These are phyloP conservation scores for Adelognathus sp. DNA, from an alignment of 2,888 invertebrate genomes.

Conservation along the genomic window DNA sequence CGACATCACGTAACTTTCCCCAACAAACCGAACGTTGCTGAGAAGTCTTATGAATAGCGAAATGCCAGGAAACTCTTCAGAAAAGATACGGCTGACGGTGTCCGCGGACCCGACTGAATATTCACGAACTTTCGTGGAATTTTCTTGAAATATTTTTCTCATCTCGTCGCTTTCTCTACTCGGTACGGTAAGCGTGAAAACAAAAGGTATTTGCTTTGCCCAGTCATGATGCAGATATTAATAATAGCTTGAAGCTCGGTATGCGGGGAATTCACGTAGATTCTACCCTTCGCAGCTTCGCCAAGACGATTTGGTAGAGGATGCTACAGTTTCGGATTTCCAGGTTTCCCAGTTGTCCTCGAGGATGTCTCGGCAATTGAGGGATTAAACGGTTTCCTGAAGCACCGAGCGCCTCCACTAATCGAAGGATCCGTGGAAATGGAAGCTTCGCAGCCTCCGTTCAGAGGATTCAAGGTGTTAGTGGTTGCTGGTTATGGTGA, in stretches of 20 bases:
- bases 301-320: not conserved
- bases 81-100: slow-evolving; percentile 2
- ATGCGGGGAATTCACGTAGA: not conserved
- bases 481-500: not conserved
- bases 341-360: slow-evolving; percentile 6
- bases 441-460: slow-evolving; percentile 10
- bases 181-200: not conserved
- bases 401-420: not conserved
- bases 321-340: not conserved
- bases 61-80: not conserved
- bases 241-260: not conserved
- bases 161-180: not conserved
- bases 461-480: not conserved
- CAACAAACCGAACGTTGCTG: not conserved
- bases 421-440: slow-evolving; percentile 7
- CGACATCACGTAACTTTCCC: not conserved
- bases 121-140: slow-evolving; percentile 5
- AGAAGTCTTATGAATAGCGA: not conserved
- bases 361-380: slow-evolving; percentile 9
- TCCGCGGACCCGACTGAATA: slow-evolving; percentile 15
- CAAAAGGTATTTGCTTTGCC: slow-evolving; percentile 8
- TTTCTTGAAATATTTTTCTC: slow-evolving; percentile 2
- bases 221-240: slow-evolving; percentile 14
- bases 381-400: slow-evolving; percentile 22
- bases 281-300: not conserved